Evolutionary conservation across 2,888 invertebrate species (phyloP).

Genomic region (Miltochrista miniata): DNA sequence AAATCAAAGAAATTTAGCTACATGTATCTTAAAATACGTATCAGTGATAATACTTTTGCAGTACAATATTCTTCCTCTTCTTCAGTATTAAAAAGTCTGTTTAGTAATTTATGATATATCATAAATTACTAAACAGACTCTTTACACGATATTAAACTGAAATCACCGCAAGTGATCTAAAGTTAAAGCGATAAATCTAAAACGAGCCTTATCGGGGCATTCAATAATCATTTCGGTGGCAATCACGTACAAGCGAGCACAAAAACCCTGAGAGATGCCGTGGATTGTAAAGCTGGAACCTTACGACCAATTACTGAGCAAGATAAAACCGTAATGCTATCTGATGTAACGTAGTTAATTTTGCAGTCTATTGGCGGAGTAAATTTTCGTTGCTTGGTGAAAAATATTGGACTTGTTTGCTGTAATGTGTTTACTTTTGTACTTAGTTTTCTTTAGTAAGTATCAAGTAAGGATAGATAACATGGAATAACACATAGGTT

Average conservation of each 20-base stretch:
- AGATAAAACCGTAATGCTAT: conserved; percentile 67
- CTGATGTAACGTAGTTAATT: conserved; percentile 49
- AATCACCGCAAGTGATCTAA: conserved; percentile 25
- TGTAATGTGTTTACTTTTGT: conserved; percentile 11
- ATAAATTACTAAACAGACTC: too few relatives aligned
- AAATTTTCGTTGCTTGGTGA: conserved; percentile 40
- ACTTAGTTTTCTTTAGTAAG: not conserved
- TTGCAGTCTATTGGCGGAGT: conserved; percentile 41
- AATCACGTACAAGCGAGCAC: conserved; percentile 55
- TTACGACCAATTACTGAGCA: conserved; percentile 69
- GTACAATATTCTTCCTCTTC: too few relatives aligned
- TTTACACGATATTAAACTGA: conserved; percentile 9
- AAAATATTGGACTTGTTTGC: conserved; percentile 13
- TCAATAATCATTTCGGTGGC: conserved; percentile 55
- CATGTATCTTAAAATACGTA: too few relatives aligned
- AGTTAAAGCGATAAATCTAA: conserved; percentile 36
- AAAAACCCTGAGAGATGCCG: conserved; percentile 51
- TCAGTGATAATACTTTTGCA: too few relatives aligned
- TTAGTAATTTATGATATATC: too few relatives aligned
- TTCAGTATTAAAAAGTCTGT: too few relatives aligned
- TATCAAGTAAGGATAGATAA: too few relatives aligned
- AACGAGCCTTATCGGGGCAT: conserved; percentile 46
- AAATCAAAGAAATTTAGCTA: too few relatives aligned
- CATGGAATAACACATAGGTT: too few relatives aligned
- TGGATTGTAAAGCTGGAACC: conserved; percentile 59